Conservation (phyloP, 2,113 vertebrate species). For the Numenius arquata region DNA sequence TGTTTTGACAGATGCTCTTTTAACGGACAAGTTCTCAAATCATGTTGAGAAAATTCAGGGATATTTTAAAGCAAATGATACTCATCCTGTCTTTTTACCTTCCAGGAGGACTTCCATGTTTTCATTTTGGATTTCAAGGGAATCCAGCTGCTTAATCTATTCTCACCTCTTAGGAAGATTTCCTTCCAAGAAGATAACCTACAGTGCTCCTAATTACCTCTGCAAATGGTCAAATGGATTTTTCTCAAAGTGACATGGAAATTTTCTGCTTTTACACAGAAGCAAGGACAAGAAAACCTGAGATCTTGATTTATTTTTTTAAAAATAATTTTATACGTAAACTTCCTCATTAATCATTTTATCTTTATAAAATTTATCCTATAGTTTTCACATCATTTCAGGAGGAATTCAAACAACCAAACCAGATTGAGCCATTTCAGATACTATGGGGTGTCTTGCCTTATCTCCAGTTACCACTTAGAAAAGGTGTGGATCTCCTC, state of each 20-base stretch:
- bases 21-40: conserved; percentile 36
- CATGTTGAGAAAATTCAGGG: not conserved
- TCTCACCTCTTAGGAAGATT: conserved; percentile 68
- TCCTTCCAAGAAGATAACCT: conserved; percentile 59
- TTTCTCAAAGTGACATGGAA: conserved; percentile 1
- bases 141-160: conserved; percentile 70
- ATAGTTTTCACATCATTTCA: not conserved
- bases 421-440: not conserved
- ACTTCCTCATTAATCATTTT: not conserved
- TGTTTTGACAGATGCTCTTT: conserved; percentile 68
- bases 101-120: conserved; percentile 65
- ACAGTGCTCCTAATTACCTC: conserved; percentile 65
- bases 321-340: not conserved
- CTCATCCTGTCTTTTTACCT: conserved; percentile 55
- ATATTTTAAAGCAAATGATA: conserved; percentile 19
- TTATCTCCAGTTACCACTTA: not conserved
- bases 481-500: not conserved
- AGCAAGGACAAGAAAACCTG: not conserved
- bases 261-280: not conserved
- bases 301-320: not conserved
- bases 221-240: conserved; percentile 52
- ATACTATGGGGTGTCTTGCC: not conserved
- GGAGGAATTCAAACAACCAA: not conserved
- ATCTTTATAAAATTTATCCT: not conserved
- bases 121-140: conserved; percentile 72